Evolutionary conservation across 2,888 invertebrate genomes (phyloP), one percentile per base, ranked within the genome.

Genomic region (Acanthosepion esculentum): DNA sequence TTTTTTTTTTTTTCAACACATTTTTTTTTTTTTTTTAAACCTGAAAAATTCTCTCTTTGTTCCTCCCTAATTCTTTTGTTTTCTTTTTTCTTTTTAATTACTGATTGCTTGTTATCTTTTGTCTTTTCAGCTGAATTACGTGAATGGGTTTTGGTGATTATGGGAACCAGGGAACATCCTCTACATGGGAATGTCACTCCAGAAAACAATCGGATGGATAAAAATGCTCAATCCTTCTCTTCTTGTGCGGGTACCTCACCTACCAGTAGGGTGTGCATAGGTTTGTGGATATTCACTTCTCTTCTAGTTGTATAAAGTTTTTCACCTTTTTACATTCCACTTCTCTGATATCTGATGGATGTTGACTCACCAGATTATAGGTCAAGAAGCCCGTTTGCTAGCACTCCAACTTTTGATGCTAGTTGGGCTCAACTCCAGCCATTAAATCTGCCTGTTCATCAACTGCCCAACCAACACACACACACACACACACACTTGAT

Each of bases 71-170:
- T 20, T 23, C 6, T 59, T 59, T 23, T 59, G 0, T 59, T 59
- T 59, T 6, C 26, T 23, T 59, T 23, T 59, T 23, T 23, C 4
- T 26, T 23, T 15, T n/a, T n/a, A 78, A 15, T 33, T n/a, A 33
- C 33, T 78, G 12, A 78, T 78, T 78, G n/a, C 78, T n/a, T 78
- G 20, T 78, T 29, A 93, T 94, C 94, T 91, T 96, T 96, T 50
- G 94, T 64, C 93, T 91, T 96, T 96, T 15, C 96, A 97, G 97
- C 96, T 91, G 96, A 97, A 95, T 95, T 97, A 93, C 96, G 96
- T 94, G 96, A 96, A 92, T 97, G 96, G 96, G 96, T 96, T n/a
- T 95, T 97, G 94, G 96, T 96, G n/a, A 95, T 97, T 64, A 96
- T 96, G 95, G 97, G 97, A 64, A 96, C 97, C 15, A 95, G 95